These are phyloP conservation scores for Agraylea sexmaculata DNA, from an alignment of 1,140 invertebrate species.

Conservation along the genomic window DNA sequence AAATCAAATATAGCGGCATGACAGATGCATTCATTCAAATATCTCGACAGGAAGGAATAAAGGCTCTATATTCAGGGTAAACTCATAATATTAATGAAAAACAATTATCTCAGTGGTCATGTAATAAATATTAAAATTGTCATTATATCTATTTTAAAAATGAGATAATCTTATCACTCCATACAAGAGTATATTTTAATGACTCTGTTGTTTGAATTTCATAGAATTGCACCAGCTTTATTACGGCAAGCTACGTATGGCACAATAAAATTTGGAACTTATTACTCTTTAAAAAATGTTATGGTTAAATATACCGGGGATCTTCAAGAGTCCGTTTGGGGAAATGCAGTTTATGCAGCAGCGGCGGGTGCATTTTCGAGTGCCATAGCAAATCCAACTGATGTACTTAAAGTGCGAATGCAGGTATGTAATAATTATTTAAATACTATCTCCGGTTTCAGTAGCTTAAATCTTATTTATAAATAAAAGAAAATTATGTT, in stretches of 20 bases:
- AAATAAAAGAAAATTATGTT: no score
- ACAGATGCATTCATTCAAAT: constrained; percentile 78
- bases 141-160: no score
- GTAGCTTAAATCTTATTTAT: not conserved
- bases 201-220: constrained; percentile 21
- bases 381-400: constrained; percentile 95
- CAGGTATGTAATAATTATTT: constrained; percentile 46
- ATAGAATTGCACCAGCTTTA: constrained; percentile 81
- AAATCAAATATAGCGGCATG: constrained; percentile 82
- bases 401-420: constrained; percentile 95
- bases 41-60: constrained; percentile 66
- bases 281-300: constrained; percentile 77
- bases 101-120: no score
- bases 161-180: not conserved
- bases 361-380: constrained; percentile 78
- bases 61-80: constrained; percentile 75
- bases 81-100: no score
- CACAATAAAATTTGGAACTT: constrained; percentile 93
- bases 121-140: no score
- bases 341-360: constrained; percentile 78
- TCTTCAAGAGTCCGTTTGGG: constrained; percentile 55
- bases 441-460: constrained; percentile 1
- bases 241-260: constrained; percentile 89
- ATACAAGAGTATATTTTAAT: not conserved
- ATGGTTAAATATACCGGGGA: constrained; percentile 48